Percentiles rank a stretch among this genome's conserved stretches.
Evolutionary conservation across 1,140 invertebrate genomes (phyloP).

Genomic region (Drosophila trapezifrons): DNA sequence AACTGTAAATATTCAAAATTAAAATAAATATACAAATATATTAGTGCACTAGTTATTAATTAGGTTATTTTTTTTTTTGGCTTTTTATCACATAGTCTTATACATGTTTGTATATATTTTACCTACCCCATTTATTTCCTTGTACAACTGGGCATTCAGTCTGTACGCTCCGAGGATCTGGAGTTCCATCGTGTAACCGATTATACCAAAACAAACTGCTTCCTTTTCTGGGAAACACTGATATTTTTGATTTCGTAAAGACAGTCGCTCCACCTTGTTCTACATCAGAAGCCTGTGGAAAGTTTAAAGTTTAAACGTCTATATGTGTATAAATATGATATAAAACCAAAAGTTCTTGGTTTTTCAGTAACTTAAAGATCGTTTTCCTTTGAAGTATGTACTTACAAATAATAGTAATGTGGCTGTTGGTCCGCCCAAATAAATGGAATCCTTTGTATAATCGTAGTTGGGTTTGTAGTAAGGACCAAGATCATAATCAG

Average conservation of each 20-base stretch:
- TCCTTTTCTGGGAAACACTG: slow-evolving; percentile 94
- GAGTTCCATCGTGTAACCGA: slow-evolving; percentile 93
- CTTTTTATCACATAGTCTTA: too few relatives aligned
- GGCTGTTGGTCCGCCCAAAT: slow-evolving; percentile 74
- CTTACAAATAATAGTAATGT: slow-evolving; percentile 86
- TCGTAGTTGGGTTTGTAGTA: neutral
- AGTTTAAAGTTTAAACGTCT: too few relatives aligned
- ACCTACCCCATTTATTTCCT: slow-evolving; percentile 94
- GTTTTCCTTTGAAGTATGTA: neutral
- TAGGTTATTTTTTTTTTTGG: too few relatives aligned
- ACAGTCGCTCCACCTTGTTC: slow-evolving; percentile 96
- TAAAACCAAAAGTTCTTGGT: too few relatives aligned
- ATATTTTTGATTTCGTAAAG: slow-evolving; percentile 93
- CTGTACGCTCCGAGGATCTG: slow-evolving; percentile 94
- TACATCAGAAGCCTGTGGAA: slow-evolving; percentile 94
- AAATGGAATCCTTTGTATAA: slow-evolving; percentile 84
- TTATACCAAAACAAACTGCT: slow-evolving; percentile 98
- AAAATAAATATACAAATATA: neutral
- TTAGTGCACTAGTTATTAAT: neutral
- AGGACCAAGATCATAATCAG: neutral
- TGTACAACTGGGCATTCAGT: slow-evolving; percentile 97
- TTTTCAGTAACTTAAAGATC: neutral
- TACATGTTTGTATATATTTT: too few relatives aligned
- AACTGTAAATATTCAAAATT: slow-evolving; percentile 16
- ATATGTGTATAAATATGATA: too few relatives aligned